Conservation (phyloP, 2,888 invertebrate species). For the Melitaea athalia region DNA sequence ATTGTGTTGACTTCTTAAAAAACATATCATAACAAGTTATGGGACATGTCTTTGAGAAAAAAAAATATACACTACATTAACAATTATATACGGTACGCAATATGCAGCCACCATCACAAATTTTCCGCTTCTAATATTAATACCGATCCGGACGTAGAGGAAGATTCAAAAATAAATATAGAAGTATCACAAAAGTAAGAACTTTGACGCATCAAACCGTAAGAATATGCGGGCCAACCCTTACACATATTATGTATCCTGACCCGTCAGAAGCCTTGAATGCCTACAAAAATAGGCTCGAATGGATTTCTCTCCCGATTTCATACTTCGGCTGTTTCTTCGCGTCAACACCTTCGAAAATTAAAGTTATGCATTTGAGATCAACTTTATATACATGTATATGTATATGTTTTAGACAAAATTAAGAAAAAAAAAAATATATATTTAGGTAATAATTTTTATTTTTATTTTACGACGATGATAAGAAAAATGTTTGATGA, state of each 20-base stretch:
- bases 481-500: no score
- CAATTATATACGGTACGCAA: no score
- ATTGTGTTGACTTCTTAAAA: no score
- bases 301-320: conserved; percentile 58
- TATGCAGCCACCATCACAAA: no score
- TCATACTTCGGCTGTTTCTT: conserved; percentile 52
- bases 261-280: conserved; percentile 45
- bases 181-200: conserved; percentile 2
- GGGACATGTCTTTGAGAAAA: no score
- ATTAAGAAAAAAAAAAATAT: no score
- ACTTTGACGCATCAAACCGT: conserved; percentile 14
- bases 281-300: conserved; percentile 48
- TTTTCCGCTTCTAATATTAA: no score
- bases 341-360: conserved; percentile 54
- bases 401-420: background rate
- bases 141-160: no score
- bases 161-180: background rate
- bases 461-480: no score
- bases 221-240: conserved; percentile 16
- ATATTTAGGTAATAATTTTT: no score
- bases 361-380: conserved; percentile 42
- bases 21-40: no score
- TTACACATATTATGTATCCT: conserved; percentile 22
- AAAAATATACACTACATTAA: no score
- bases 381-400: conserved; percentile 26